Evolutionary conservation across 2,888 invertebrate species (phyloP).

Genomic region (Dorcus parallelipipedus): DNA sequence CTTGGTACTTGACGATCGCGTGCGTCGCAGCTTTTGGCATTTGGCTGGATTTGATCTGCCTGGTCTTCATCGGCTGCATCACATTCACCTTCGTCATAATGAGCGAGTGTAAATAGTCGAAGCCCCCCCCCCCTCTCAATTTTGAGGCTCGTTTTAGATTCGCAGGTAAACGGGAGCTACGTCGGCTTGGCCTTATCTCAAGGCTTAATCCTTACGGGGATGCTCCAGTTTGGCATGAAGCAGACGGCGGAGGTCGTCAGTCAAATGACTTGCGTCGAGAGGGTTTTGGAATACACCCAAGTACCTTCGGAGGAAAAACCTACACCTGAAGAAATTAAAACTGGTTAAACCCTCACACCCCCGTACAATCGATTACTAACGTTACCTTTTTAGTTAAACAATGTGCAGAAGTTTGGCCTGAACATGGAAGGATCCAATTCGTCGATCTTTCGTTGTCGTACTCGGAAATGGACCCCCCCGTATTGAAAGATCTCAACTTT

Average conservation of each 20-base stretch:
- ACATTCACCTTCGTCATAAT: slow-evolving; percentile 62
- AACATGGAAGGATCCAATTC: slow-evolving; percentile 56
- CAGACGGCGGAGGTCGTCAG: slow-evolving; percentile 61
- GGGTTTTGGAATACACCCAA: slow-evolving; percentile 58
- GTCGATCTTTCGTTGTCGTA: slow-evolving; percentile 59
- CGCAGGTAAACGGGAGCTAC: slow-evolving; percentile 39
- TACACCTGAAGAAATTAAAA: neutral
- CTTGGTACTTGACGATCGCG: slow-evolving; percentile 65
- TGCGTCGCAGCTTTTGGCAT: slow-evolving; percentile 69
- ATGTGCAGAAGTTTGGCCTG: slow-evolving; percentile 57
- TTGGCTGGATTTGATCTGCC: slow-evolving; percentile 69
- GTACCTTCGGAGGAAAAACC: slow-evolving; percentile 40
- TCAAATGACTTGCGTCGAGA: slow-evolving; percentile 58
- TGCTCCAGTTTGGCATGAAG: slow-evolving; percentile 58
- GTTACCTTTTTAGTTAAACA: slow-evolving; percentile 39
- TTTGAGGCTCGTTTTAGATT: slow-evolving; percentile 1
- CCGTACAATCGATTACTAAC: too few relatives aligned
- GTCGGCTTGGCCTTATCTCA: slow-evolving; percentile 52
- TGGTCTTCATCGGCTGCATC: slow-evolving; percentile 62
- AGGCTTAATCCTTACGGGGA: slow-evolving; percentile 44
- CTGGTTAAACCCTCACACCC: neutral
- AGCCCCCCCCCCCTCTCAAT: neutral
- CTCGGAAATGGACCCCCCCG: slow-evolving; percentile 55
- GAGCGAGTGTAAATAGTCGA: slow-evolving; percentile 53
- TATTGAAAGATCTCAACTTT: slow-evolving; percentile 55